These are phyloP conservation scores for Mycteria americana DNA, from an alignment of 2,797 vertebrate species.

Conservation along the genomic window DNA sequence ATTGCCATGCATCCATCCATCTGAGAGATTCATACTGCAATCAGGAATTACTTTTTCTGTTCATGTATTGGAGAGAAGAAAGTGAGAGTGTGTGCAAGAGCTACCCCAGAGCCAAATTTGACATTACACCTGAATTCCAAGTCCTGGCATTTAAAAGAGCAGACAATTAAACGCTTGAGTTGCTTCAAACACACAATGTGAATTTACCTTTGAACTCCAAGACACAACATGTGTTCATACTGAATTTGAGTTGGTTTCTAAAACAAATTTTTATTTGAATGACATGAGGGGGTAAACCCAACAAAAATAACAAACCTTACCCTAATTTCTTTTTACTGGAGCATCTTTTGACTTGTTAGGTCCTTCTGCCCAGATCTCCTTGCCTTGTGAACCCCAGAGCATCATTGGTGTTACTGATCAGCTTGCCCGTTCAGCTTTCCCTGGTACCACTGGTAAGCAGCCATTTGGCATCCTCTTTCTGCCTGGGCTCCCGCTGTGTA, in stretches of 20 bases:
- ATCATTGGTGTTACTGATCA: fast-evolving
- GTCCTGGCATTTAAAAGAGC: not conserved
- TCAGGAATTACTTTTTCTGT: not conserved
- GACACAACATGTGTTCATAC: not conserved
- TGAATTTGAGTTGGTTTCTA: not conserved
- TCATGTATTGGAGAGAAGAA: not conserved
- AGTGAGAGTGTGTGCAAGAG: not conserved
- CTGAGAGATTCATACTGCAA: not conserved
- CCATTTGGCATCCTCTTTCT: not conserved
- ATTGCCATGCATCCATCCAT: not conserved
- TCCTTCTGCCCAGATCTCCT: not conserved
- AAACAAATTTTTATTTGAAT: not conserved
- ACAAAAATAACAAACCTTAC: not conserved
- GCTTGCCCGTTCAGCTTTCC: fast-evolving
- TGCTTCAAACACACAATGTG: not conserved
- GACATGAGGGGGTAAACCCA: not conserved
- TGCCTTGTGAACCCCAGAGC: not conserved
- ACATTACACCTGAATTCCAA: not conserved
- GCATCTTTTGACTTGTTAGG: not conserved
- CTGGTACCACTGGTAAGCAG: not conserved
- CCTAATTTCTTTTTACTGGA: not conserved
- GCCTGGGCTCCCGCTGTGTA: not conserved
- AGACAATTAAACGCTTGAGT: not conserved
- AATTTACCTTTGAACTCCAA: not conserved
- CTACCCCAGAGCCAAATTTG: not conserved